phyloP scores from a whole-genome alignment of 2,113 vertebrate species.

The Eidolon helvum region DNA sequence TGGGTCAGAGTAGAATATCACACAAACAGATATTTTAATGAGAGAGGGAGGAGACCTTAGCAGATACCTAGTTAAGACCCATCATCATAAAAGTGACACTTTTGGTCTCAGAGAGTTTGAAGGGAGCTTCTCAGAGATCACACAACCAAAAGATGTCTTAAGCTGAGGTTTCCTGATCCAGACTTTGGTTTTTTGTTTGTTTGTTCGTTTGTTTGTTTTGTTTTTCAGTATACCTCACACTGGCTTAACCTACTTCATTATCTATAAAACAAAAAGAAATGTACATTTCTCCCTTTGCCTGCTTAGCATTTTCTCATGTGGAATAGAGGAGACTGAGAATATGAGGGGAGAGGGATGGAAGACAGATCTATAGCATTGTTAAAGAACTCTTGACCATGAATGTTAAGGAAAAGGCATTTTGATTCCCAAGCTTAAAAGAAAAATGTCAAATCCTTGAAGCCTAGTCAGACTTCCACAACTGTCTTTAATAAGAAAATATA shows the following conservation, averaged over 20 bases:
- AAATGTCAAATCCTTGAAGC: background rate
- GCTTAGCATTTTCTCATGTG: background rate
- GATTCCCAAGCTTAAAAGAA: constrained; percentile 9
- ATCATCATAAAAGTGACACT: background rate
- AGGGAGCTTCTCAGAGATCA: background rate
- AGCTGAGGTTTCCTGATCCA: background rate
- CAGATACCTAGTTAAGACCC: background rate
- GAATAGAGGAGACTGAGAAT: background rate
- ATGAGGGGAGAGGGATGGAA: background rate
- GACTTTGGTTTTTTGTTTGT: background rate
- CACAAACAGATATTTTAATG: background rate
- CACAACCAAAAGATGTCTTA: background rate
- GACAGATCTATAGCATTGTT: background rate
- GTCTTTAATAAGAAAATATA: background rate
- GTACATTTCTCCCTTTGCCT: background rate
- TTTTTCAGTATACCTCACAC: background rate
- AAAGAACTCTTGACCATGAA: background rate
- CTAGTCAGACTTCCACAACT: background rate
- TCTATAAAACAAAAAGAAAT: background rate
- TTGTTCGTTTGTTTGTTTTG: no score
- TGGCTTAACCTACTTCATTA: background rate
- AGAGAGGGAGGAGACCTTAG: background rate
- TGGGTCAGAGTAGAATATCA: background rate
- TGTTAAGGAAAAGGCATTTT: background rate
- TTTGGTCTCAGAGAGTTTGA: background rate